phyloP scores from a whole-genome alignment of 2,888 invertebrate species.

The Sialis fuliginosa region DNA sequence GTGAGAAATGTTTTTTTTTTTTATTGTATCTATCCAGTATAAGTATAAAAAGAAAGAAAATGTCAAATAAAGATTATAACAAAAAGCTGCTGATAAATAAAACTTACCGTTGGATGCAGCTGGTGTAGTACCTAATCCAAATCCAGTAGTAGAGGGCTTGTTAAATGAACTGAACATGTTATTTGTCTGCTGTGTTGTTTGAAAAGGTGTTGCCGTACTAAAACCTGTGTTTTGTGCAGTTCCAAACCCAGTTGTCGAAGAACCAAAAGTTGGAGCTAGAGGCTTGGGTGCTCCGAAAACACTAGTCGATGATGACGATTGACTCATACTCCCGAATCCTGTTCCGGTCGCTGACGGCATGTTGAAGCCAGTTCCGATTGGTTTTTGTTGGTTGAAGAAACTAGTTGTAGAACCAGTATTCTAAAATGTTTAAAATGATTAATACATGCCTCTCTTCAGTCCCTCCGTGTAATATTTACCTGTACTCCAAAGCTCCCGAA shows the following conservation, averaged over 20 bases:
- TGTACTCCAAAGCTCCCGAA: slow-evolving; percentile 13
- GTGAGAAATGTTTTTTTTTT: too few relatives aligned
- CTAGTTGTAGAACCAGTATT: slow-evolving; percentile 11
- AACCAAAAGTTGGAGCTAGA: slow-evolving; percentile 30
- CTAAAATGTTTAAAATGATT: too few relatives aligned
- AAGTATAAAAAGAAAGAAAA: too few relatives aligned
- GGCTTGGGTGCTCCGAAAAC: slow-evolving; percentile 20
- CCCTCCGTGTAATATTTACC: slow-evolving; percentile 6
- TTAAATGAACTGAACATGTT: slow-evolving; percentile 26
- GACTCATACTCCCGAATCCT: slow-evolving; percentile 25
- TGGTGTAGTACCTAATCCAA: slow-evolving; percentile 22
- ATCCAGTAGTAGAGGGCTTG: slow-evolving; percentile 30
- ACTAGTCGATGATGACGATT: slow-evolving; percentile 22
- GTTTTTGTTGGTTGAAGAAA: slow-evolving; percentile 24
- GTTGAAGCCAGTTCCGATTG: slow-evolving; percentile 27
- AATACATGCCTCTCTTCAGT: too few relatives aligned
- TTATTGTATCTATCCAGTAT: too few relatives aligned
- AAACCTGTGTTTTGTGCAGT: slow-evolving; percentile 13
- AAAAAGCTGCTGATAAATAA: neutral
- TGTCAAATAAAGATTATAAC: neutral
- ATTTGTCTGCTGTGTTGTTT: slow-evolving; percentile 18
- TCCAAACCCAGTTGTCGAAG: slow-evolving; percentile 20
- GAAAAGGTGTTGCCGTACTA: slow-evolving; percentile 15
- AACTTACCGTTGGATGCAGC: too few relatives aligned
- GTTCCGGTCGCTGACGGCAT: slow-evolving; percentile 23